Evolutionary conservation across 2,113 vertebrate genomes (phyloP).

Genomic region (Daphoenositta chrysoptera): DNA sequence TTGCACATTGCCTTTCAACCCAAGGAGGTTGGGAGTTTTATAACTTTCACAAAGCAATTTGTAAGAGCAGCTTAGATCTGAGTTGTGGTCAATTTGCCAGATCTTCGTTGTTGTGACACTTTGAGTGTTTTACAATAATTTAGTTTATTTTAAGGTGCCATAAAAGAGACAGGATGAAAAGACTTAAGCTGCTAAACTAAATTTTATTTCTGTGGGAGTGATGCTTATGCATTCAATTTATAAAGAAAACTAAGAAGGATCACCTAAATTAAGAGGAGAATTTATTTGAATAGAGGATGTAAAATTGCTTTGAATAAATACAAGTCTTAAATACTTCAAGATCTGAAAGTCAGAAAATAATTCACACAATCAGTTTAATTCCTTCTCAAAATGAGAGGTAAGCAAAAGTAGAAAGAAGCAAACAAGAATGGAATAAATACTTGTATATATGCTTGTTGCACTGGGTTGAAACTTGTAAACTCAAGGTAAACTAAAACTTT

Average conservation of each 20-base stretch:
- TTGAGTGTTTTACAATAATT: background rate
- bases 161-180: background rate
- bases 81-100: background rate
- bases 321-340: background rate
- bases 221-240: background rate
- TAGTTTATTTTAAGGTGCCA: background rate
- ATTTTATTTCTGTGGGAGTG: background rate
- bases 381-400: background rate
- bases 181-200: background rate
- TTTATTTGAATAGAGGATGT: background rate
- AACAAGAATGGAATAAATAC: background rate
- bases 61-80: background rate
- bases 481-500: background rate
- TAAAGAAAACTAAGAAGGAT: background rate
- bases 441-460: background rate
- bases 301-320: background rate
- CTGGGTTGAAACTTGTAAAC: background rate
- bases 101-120: background rate
- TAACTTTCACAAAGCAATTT: background rate
- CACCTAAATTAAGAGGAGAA: background rate
- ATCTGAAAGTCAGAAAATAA: background rate
- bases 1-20: background rate
- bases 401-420: background rate
- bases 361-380: background rate
- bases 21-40: background rate